Conservation (phyloP, 2,797 vertebrate species). For the Sebastes minor region DNA sequence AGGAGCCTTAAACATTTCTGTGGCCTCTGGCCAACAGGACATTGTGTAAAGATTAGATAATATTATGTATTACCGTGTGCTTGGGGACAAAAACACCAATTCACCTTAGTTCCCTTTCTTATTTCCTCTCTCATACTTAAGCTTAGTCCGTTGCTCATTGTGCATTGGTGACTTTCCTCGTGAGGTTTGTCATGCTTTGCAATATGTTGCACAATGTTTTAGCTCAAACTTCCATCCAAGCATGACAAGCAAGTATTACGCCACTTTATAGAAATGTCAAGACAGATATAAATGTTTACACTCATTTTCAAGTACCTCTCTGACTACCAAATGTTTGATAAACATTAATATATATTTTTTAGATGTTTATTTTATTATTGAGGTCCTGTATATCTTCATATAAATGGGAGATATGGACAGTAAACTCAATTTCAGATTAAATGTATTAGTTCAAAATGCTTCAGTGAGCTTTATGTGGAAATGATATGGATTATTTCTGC, state of each 20-base stretch:
- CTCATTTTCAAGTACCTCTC: neutral
- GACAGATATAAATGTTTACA: neutral
- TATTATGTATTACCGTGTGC: neutral
- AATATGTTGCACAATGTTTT: constrained; percentile 43
- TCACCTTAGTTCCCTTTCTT: constrained; percentile 41
- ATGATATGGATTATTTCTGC: neutral
- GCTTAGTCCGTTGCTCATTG: neutral
- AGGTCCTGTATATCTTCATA: neutral
- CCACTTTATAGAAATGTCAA: neutral
- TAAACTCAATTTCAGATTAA: neutral
- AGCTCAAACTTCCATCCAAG: neutral
- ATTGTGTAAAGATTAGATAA: neutral
- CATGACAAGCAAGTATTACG: neutral
- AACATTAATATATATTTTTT: neutral
- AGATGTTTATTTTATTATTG: neutral
- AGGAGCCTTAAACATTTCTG: neutral
- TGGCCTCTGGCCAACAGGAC: neutral
- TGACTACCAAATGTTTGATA: neutral
- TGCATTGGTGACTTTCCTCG: constrained; percentile 21
- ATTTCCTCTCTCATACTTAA: constrained; percentile 29
- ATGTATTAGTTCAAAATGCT: neutral
- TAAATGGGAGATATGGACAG: neutral
- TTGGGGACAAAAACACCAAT: neutral
- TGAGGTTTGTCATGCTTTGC: constrained; percentile 17
- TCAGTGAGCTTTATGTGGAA: neutral